A percentile compares a stretch with the other conserved stretches of the same genome.
Conservation (phyloP, 2,113 vertebrate genomes). For the Saccopteryx bilineata region DNA sequence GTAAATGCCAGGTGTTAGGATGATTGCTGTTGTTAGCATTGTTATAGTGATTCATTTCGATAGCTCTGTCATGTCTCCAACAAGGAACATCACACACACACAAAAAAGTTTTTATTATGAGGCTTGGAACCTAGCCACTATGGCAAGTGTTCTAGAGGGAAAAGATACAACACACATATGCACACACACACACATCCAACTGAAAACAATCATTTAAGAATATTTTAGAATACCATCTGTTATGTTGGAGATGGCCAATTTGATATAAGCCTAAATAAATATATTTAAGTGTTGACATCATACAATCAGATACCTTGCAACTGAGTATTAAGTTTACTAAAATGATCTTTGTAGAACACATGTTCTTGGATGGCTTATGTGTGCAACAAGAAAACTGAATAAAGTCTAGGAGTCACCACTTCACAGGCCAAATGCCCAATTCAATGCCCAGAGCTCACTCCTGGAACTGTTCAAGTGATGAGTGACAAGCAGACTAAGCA, state of each 20-base stretch:
- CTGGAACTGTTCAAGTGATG: background rate
- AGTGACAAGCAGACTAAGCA: background rate
- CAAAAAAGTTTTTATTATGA: background rate
- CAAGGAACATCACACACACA: background rate
- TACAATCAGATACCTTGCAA: background rate
- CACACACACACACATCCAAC: background rate
- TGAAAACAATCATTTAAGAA: conserved; percentile 38
- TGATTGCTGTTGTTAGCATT: rapidly evolving
- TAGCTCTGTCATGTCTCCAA: background rate
- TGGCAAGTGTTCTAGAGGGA: background rate
- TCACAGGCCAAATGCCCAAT: background rate
- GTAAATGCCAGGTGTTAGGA: no score
- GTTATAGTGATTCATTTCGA: background rate
- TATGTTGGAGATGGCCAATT: background rate
- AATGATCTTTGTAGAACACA: background rate
- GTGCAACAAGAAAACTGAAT: background rate
- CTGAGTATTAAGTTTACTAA: background rate
- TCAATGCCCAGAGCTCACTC: background rate
- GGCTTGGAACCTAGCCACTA: background rate
- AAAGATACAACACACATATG: background rate
- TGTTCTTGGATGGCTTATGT: background rate
- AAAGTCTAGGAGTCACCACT: background rate
- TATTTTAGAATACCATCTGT: conserved; percentile 29
- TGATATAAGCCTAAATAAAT: background rate
- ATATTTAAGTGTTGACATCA: background rate